Conservation (phyloP, 2,888 invertebrate genomes). For the Hydrotaea diabolus region DNA sequence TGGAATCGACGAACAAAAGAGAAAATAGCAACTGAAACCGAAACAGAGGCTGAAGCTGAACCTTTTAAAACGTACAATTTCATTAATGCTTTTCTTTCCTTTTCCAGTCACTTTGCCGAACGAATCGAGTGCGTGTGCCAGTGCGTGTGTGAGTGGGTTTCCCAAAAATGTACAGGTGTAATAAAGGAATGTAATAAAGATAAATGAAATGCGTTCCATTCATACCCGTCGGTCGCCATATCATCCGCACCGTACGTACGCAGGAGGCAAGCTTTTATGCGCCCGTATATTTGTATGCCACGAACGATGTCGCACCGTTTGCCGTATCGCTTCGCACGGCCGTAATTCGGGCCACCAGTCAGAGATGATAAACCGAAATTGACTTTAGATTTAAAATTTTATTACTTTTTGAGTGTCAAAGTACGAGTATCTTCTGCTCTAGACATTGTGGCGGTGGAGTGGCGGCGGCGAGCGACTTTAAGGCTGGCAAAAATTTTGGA, state of each 20-base stretch:
- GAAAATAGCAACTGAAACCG: neutral
- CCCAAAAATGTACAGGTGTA: slow-evolving; percentile 10
- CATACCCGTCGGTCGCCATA: neutral
- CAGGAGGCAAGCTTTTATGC: no score
- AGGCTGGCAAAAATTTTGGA: neutral
- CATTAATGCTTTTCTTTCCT: slow-evolving; percentile 24
- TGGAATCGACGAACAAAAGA: neutral
- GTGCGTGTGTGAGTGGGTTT: neutral
- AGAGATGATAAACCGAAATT: neutral
- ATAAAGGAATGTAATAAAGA: slow-evolving; percentile 36
- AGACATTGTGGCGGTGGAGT: neutral
- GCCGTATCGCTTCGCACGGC: neutral
- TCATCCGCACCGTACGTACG: neutral
- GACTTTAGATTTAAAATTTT: slow-evolving; percentile 36
- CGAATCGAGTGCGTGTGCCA: neutral
- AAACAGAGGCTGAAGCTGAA: slow-evolving; percentile 19
- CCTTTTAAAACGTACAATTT: slow-evolving; percentile 33
- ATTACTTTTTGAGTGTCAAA: slow-evolving; percentile 1
- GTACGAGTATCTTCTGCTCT: neutral
- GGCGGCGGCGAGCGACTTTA: neutral
- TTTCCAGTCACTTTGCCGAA: no score
- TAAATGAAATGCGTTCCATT: slow-evolving; percentile 30
- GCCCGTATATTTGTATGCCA: neutral
- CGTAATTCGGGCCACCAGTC: neutral
- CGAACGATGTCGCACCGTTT: neutral